These are phyloP conservation scores for Hydractinia symbiolongicarpus DNA, from an alignment of 30 jellyfish, hydroid and myxozoan species.

Conservation along the genomic window DNA sequence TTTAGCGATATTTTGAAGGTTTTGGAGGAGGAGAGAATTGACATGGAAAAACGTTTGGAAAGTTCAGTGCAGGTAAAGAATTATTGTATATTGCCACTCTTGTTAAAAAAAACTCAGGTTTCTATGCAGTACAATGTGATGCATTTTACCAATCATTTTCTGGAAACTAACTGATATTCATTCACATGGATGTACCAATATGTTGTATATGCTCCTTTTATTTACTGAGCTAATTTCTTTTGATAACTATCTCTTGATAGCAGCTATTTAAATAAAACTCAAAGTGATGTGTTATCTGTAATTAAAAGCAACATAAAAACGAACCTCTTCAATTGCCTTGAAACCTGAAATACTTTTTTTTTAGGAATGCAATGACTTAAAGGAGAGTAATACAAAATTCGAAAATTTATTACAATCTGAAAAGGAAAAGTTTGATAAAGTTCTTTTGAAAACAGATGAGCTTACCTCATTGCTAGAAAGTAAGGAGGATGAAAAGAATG, in stretches of 20 bases:
- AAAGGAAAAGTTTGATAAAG: constrained; percentile 11
- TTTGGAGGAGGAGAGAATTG: constrained; percentile 12
- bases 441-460: constrained; percentile 8
- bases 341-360: background rate
- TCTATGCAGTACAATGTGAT: too few species aligned
- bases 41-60: background rate
- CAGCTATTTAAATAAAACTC: too few species aligned
- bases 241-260: too few species aligned
- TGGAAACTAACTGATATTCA: too few species aligned
- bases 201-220: too few species aligned
- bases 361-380: constrained; percentile 13
- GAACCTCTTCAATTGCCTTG: too few species aligned
- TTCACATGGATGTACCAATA: too few species aligned
- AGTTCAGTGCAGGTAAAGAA: background rate
- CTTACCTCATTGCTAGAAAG: background rate
- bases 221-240: too few species aligned
- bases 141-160: too few species aligned
- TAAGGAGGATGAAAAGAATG: constrained; percentile 21
- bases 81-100: background rate
- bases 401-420: constrained; percentile 15
- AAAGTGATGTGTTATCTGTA: too few species aligned
- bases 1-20: background rate
- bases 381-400: constrained; percentile 8
- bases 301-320: too few species aligned
- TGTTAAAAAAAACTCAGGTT: too few species aligned